Evolutionary conservation across 2,797 vertebrate species (phyloP).

Genomic region (Pristis pectinata): DNA sequence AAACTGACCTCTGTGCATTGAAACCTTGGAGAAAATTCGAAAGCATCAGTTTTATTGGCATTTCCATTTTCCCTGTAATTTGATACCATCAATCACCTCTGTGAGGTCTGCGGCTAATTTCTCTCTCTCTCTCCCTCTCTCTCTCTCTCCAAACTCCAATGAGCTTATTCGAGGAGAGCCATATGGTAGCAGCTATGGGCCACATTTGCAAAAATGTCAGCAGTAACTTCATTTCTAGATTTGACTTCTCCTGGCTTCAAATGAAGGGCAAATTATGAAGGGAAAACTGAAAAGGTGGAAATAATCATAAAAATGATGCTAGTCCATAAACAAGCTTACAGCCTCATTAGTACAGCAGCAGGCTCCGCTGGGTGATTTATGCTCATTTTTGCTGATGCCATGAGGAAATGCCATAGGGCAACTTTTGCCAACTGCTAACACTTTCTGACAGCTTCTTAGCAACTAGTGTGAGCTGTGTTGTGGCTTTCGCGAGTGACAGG

Average conservation of each 20-base stretch:
- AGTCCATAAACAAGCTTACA: conserved; percentile 84
- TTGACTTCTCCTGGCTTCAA: conserved; percentile 66
- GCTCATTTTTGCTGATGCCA: conserved; percentile 79
- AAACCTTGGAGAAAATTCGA: conserved; percentile 57
- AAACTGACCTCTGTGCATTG: conserved; percentile 63
- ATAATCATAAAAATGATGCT: conserved; percentile 89
- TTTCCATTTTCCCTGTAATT: conserved; percentile 78
- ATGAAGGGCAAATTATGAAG: conserved; percentile 58
- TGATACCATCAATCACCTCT: conserved; percentile 71
- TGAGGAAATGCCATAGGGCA: conserved; percentile 88
- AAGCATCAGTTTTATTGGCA: conserved; percentile 72
- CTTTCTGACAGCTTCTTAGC: conserved; percentile 94
- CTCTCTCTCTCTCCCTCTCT: conserved; percentile 41
- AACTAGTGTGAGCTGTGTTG: conserved; percentile 75
- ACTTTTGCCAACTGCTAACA: conserved; percentile 88
- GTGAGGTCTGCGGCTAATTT: conserved; percentile 67
- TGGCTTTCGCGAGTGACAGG: conserved; percentile 77
- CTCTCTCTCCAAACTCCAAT: conserved; percentile 52
- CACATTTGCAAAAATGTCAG: conserved; percentile 76
- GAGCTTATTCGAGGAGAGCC: conserved; percentile 59
- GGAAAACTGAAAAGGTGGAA: conserved; percentile 77
- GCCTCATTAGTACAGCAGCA: conserved; percentile 92
- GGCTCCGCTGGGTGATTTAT: conserved; percentile 78
- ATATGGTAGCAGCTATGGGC: conserved; percentile 63
- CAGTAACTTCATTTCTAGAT: conserved; percentile 56